These are phyloP conservation scores for Lampris incognitus DNA, from an alignment of 2,113 vertebrate species.

Conservation along the genomic window DNA sequence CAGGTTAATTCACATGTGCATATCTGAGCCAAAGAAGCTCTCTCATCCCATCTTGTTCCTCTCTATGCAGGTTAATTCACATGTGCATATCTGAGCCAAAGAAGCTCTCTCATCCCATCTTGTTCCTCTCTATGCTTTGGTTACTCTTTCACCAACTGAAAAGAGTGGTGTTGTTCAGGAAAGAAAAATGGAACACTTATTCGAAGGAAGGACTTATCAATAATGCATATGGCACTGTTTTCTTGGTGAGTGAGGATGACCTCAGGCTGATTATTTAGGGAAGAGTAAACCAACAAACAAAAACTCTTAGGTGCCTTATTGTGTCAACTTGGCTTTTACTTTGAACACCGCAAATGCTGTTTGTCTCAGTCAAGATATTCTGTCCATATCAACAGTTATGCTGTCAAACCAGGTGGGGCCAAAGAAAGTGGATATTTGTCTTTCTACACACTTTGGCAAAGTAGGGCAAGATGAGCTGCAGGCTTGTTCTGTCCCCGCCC, in stretches of 20 bases:
- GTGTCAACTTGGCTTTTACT: background rate
- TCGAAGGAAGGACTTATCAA: background rate
- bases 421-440: conserved; percentile 52
- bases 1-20: too few species aligned
- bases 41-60: too few species aligned
- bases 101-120: too few species aligned
- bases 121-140: background rate
- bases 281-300: conserved; percentile 22
- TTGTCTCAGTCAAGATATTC: conserved; percentile 12
- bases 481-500: conserved; percentile 44
- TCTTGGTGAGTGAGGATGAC: background rate
- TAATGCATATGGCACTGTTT: background rate
- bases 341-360: too few species aligned
- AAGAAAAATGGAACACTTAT: conserved; percentile 2
- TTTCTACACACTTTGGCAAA: conserved; percentile 39
- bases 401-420: conserved; percentile 18
- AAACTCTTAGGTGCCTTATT: background rate
- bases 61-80: too few species aligned
- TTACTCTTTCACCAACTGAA: background rate
- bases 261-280: background rate
- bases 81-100: too few species aligned
- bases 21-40: too few species aligned
- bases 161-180: background rate
- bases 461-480: conserved; percentile 65
- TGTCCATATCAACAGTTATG: conserved; percentile 21